Conservation (phyloP, 2,888 invertebrate genomes). For the Melanostoma mellinum region DNA sequence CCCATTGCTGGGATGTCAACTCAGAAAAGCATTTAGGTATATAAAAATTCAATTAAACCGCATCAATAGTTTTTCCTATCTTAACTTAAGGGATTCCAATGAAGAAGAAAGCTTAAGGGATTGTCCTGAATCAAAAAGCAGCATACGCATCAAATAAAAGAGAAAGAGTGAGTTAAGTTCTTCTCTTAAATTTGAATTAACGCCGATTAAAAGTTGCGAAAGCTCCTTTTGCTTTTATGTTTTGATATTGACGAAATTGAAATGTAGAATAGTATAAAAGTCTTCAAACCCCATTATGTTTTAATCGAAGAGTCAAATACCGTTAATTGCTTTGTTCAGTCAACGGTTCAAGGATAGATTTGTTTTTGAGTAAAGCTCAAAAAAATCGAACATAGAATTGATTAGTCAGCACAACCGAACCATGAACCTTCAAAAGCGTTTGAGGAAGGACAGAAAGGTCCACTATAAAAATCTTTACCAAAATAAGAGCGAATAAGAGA, state of each 20-base stretch:
- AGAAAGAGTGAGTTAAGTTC: not conserved
- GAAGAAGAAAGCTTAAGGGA: not conserved
- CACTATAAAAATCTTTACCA: too few species aligned
- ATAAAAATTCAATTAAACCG: slow-evolving; percentile 65
- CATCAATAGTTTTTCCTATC: slow-evolving; percentile 50
- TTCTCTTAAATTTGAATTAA: slow-evolving; percentile 15
- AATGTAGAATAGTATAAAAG: too few species aligned
- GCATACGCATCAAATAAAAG: slow-evolving; percentile 33
- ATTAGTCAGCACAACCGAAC: too few species aligned
- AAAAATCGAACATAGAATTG: too few species aligned
- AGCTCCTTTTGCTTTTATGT: slow-evolving; percentile 1
- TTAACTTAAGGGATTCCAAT: slow-evolving; percentile 13
- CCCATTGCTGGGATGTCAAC: slow-evolving; percentile 51
- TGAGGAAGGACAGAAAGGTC: too few species aligned
- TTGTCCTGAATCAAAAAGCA: slow-evolving; percentile 1
- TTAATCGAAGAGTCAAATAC: too few species aligned
- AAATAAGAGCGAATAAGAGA: not conserved
- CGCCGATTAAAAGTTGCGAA: slow-evolving; percentile 4
- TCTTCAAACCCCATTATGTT: too few species aligned
- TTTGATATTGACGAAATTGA: too few species aligned
- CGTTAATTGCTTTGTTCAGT: too few species aligned
- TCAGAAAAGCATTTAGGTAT: slow-evolving; percentile 6
- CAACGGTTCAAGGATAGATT: too few species aligned
- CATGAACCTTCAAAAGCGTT: too few species aligned
- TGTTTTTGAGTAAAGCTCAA: too few species aligned